Evolutionary conservation across 2,888 invertebrate genomes (phyloP).

Genomic region (Epistrophella euchroma): DNA sequence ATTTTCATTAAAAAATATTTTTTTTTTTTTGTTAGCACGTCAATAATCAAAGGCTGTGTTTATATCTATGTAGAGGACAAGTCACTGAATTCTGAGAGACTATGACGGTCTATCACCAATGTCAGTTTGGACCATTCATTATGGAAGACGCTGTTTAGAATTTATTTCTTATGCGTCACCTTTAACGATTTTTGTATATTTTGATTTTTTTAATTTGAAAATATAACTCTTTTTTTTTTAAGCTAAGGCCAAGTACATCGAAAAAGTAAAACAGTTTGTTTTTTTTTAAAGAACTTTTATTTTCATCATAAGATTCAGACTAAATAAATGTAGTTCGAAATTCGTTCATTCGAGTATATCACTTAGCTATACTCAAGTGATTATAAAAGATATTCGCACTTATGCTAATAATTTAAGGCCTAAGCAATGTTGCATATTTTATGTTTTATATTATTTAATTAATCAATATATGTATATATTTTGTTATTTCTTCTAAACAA

Average conservation of each 20-base stretch:
- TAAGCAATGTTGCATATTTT: constrained; percentile 52
- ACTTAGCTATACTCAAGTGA: constrained; percentile 38
- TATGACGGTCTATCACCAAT: too few relatives aligned
- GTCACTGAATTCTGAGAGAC: too few relatives aligned
- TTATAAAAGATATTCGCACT: constrained; percentile 37
- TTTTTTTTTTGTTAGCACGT: too few relatives aligned
- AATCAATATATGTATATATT: constrained; percentile 4
- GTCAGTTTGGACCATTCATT: too few relatives aligned
- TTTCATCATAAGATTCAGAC: constrained; percentile 58
- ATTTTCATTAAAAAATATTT: too few relatives aligned
- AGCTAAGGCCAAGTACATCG: background rate
- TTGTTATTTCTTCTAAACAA: constrained; percentile 11
- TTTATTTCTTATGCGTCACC: too few relatives aligned
- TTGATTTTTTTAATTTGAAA: too few relatives aligned
- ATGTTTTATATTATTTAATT: constrained; percentile 8
- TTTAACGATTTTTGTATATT: too few relatives aligned
- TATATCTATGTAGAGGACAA: too few relatives aligned
- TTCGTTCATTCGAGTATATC: constrained; percentile 58
- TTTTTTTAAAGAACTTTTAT: constrained; percentile 38
- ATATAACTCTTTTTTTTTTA: too few relatives aligned
- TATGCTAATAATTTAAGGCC: constrained; percentile 43
- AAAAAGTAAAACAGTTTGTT: background rate
- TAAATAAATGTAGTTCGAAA: constrained; percentile 67
- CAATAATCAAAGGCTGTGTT: too few relatives aligned
- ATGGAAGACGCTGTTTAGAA: too few relatives aligned